Evolutionary conservation across 2,888 invertebrate species (phyloP).

Genomic region (Cinara cedri): DNA sequence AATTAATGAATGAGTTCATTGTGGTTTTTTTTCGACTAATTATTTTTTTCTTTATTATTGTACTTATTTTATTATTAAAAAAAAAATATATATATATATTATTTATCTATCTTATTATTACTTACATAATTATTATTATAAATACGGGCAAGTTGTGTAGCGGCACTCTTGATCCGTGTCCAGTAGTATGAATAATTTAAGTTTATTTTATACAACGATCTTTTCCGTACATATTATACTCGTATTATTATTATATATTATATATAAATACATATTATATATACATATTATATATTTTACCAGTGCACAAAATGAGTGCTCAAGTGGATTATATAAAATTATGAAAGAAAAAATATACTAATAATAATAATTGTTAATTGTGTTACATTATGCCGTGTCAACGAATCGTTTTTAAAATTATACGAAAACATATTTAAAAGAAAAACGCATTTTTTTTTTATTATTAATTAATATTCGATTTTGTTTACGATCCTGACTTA

Average conservation of each 20-base stretch:
- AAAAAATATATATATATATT: constrained; percentile 10
- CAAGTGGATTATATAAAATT: constrained; percentile 53
- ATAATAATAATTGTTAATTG: constrained; percentile 47
- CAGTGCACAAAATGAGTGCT: constrained; percentile 56
- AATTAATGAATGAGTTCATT: constrained; percentile 24
- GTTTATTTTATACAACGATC: constrained; percentile 46
- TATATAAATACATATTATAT: no score
- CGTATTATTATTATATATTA: no score
- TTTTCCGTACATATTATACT: constrained; percentile 49
- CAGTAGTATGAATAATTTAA: constrained; percentile 32
- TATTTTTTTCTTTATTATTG: constrained; percentile 32
- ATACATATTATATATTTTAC: constrained; percentile 53
- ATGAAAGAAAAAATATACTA: constrained; percentile 35
- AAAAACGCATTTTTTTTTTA: constrained; percentile 10
- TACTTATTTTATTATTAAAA: no score
- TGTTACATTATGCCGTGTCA: constrained; percentile 56
- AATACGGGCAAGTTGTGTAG: constrained; percentile 9
- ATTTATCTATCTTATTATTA: constrained; percentile 7
- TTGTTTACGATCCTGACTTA: background rate
- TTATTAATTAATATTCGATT: background rate
- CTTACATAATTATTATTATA: background rate
- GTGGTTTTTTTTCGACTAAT: constrained; percentile 40
- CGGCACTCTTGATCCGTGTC: constrained; percentile 25
- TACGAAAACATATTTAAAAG: constrained; percentile 48
- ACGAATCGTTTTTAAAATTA: constrained; percentile 54